Base-by-base conservation (phyloP, 2,113 vertebrate species). In the Saguinus imperator region DNA sequence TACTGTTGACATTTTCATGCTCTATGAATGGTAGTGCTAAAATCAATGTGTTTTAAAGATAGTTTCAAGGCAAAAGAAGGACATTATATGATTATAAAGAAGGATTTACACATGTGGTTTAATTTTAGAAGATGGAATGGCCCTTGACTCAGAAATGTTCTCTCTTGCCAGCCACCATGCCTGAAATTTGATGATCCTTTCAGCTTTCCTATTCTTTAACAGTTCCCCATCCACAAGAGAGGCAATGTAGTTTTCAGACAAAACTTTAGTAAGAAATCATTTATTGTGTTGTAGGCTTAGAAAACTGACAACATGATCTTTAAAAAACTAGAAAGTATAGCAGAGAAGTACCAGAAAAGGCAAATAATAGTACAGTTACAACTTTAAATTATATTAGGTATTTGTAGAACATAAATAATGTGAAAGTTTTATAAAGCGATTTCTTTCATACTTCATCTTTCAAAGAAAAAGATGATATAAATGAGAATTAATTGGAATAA, bases 241-340 rank as follows among this genome's bases (percentile, higher is more conserved):
- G 43, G n/a, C 18, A 94, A 68, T 7, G 87, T 27, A 70, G n/a
- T 88, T 92, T 94, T 95, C 55, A 68, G 76, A 20, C 32, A 89
- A 89, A 95, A 61, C 17, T 91, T 84, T 50, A 94, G 73, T 75
- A 85, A 76, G 93, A 95, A 88, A 81, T 91, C 50, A 96, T 75
- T 82, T 79, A 91, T 23, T 45, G 75, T 52, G 18, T 66, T 76
- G 43, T 64, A 89, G 68, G 58, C 48, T 94, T 91, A 77, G 48
- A 66, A 70, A 75, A 27, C 82, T 81, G 58, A 43, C 45, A 75
- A 75, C 6, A 75, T 32, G 29, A 72, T 55, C 70, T 80, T 80
- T 66, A 6, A 87, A 79, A 96, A 89, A 87, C 77, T 25, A n/a
- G n/a, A 45, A 96, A 84, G 77, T 86, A 7, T 29, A 32, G 55